Conservation (phyloP, 2,888 invertebrate genomes). For the Tetropium fuscum region DNA sequence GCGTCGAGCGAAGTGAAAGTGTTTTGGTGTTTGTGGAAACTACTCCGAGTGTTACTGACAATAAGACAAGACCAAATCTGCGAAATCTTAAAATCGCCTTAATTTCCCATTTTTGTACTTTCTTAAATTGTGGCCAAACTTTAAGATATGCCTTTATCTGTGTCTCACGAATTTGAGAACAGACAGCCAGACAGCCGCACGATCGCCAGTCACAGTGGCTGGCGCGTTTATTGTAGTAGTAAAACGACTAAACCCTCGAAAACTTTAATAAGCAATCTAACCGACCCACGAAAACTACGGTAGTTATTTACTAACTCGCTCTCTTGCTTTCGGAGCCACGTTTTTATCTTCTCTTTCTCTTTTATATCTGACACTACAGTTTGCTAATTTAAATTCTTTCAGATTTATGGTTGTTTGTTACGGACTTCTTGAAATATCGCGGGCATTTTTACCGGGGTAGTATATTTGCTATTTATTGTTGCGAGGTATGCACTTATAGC, state of each 20-base stretch:
- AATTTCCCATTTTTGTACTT: too few relatives aligned
- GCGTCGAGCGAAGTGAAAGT: too few relatives aligned
- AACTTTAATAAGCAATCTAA: slow-evolving; percentile 58
- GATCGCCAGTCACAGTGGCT: slow-evolving; percentile 48
- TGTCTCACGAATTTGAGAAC: too few relatives aligned
- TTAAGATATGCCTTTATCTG: too few relatives aligned
- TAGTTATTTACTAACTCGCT: slow-evolving; percentile 37
- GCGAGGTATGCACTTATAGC: too few relatives aligned
- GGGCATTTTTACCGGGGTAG: too few relatives aligned
- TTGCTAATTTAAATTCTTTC: slow-evolving; percentile 50
- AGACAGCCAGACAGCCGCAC: slow-evolving; percentile 45
- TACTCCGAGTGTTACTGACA: too few relatives aligned
- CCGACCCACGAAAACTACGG: slow-evolving; percentile 34
- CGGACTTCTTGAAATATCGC: slow-evolving; percentile 8
- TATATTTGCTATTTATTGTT: too few relatives aligned
- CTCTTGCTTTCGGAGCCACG: slow-evolving; percentile 45
- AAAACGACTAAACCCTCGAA: slow-evolving; percentile 56
- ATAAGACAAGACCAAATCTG: too few relatives aligned
- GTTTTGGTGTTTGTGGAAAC: too few relatives aligned
- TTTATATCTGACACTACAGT: slow-evolving; percentile 51
- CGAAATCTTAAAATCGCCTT: too few relatives aligned
- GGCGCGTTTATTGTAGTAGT: slow-evolving; percentile 58
- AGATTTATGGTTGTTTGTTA: slow-evolving; percentile 49
- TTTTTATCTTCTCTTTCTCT: slow-evolving; percentile 61
- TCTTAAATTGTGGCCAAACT: too few relatives aligned